These are phyloP conservation scores for Sceloporus undulatus DNA, from an alignment of 2,113 vertebrate species.

Conservation along the genomic window DNA sequence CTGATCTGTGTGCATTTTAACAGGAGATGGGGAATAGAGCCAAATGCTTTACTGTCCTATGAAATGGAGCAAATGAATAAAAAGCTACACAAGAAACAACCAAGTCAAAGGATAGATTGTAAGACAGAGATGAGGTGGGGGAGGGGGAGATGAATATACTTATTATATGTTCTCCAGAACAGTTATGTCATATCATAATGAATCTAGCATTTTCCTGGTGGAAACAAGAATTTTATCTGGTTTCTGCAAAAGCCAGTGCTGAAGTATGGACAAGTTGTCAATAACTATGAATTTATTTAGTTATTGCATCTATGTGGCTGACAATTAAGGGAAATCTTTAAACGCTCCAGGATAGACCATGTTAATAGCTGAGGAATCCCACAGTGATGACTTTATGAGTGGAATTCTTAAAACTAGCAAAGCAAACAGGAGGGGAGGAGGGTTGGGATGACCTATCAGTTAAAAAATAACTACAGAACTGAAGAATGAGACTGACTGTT, in stretches of 20 bases:
- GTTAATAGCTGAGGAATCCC: background rate
- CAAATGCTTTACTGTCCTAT: background rate
- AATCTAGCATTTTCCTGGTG: background rate
- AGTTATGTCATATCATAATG: background rate
- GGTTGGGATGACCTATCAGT: background rate
- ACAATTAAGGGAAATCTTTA: background rate
- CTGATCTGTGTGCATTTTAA: background rate
- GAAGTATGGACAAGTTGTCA: background rate
- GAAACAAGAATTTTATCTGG: background rate
- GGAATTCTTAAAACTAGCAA: slow-evolving; percentile 12
- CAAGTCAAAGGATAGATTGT: background rate
- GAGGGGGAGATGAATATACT: no score
- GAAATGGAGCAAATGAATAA: background rate
- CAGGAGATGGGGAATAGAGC: background rate
- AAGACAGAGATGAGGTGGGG: background rate
- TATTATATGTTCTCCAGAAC: background rate
- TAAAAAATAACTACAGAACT: background rate
- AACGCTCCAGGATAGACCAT: background rate
- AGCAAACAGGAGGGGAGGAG: slow-evolving; percentile 1
- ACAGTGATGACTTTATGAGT: background rate
- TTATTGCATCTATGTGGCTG: background rate
- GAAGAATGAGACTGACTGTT: slow-evolving; percentile 6
- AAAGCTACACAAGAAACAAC: background rate
- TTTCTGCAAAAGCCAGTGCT: background rate
- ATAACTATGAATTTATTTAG: background rate